A percentile compares a stretch with the other conserved stretches of the same genome.
Conservation (phyloP, 2,797 vertebrate genomes). For the Xiphorhynchus erythropygius region DNA sequence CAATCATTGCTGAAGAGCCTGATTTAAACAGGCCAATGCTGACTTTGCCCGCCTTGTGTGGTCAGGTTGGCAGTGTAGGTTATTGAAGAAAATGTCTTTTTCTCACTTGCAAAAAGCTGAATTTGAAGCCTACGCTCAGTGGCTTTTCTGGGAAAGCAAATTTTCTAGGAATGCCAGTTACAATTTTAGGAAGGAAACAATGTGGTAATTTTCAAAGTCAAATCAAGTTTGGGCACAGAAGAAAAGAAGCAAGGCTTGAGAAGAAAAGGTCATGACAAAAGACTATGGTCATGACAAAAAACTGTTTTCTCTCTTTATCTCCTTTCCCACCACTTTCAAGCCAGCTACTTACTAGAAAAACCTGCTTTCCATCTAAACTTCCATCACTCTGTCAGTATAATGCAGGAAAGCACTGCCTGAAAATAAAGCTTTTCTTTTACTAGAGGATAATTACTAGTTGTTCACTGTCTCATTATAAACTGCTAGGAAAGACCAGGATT, state of each 20-base stretch:
- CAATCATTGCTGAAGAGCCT: not conserved
- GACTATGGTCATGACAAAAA: not conserved
- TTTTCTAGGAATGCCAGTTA: conserved; percentile 55
- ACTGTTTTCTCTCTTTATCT: not conserved
- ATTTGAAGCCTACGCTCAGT: conserved; percentile 16
- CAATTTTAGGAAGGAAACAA: conserved; percentile 59
- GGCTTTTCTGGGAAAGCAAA: conserved; percentile 57
- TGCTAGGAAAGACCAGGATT: not conserved
- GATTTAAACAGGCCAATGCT: not conserved
- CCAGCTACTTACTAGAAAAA: conserved; percentile 32
- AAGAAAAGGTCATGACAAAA: conserved; percentile 31
- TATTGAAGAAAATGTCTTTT: conserved; percentile 44
- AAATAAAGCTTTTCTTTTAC: conserved; percentile 10
- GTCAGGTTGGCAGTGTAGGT: not conserved
- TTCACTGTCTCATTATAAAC: not conserved
- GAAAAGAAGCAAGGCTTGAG: not conserved
- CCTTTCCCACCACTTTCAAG: not conserved
- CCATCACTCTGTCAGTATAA: not conserved
- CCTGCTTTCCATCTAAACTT: conserved; percentile 16
- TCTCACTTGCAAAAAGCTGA: not conserved
- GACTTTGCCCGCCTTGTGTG: not conserved
- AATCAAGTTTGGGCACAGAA: not conserved
- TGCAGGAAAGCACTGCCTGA: conserved; percentile 1
- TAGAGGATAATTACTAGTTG: not conserved
- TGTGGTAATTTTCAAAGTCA: conserved; percentile 34